Evolutionary conservation across 2,888 invertebrate species (phyloP), one percentile per base, ranked within the genome.

Genomic region (Hyalella azteca): DNA sequence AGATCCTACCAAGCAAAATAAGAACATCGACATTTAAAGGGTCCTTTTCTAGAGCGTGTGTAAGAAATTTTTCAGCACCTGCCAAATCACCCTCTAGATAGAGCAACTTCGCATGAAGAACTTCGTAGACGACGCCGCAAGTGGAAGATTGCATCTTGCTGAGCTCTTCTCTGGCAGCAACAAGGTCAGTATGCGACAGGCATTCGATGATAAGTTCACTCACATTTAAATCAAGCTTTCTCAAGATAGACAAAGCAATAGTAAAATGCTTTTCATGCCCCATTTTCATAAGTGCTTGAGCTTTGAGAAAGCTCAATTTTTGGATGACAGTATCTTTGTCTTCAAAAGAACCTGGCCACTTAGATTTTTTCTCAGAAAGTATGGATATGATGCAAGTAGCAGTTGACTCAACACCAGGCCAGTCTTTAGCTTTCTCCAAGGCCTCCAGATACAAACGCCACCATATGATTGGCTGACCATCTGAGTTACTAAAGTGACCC

Each of bases 1-100:
- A 90, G 79, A 92, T 89, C 86, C 89, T 88, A 1, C 92, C 84
- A 22, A 82, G 36, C 32, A 81, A 81, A 40, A 84, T 32, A 2
- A 81, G 80, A 40, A 54, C 81, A 60, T 84, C 81, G 13, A 79
- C 82, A 40, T 39, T 77, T 4, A 19, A 45, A 15, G 81, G 77
- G 13, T 79, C 40, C 22, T 78, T 79, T 79, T 82, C 50, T 22
- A 78, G 77, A 50, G 48, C 48, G 11, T 40, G 13, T 41, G 40
- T 45, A 11, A 75, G 45, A 41, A 5, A 19, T 45, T 41, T 26
- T 41, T 41, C 9, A 22, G 75, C 36, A 45, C n/a, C n/a, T 40
- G 4, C 45, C 26, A 75, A 75, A 13, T 75, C 45, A 13, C 36
- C 19, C 32, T 75, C 75, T 22, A 75, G 9, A 41, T 41, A 75